Evolutionary conservation across 1,140 invertebrate species (phyloP).

Genomic region (Tetraneura akinire): DNA sequence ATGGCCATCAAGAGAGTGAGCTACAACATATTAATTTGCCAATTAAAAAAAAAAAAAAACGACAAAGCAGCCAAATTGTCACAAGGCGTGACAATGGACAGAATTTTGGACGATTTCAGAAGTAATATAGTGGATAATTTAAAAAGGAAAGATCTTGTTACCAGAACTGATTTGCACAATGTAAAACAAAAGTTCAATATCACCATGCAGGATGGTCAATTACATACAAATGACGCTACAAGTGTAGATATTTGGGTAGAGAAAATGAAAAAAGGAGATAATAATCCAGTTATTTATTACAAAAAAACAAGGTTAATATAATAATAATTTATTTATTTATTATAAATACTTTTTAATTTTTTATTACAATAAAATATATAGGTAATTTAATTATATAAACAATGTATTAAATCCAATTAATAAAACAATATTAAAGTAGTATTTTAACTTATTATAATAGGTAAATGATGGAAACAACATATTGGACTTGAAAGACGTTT

Average conservation of each 20-base stretch:
- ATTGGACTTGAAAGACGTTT: not conserved
- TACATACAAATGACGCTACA: not conserved
- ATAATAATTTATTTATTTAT: not conserved
- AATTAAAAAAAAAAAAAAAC: not conserved
- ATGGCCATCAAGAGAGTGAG: constrained; percentile 3
- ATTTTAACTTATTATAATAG: not conserved
- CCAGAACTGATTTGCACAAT: not conserved
- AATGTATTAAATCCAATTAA: no score
- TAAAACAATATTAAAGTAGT: no score
- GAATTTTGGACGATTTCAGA: not conserved
- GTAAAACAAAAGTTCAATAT: not conserved
- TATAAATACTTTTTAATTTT: no score
- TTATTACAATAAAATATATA: no score
- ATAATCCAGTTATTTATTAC: not conserved
- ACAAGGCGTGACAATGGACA: not conserved
- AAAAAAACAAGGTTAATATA: constrained; percentile 1
- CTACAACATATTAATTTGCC: not conserved
- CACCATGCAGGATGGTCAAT: not conserved
- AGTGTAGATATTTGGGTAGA: not conserved
- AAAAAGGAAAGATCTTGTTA: not conserved
- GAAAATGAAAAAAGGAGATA: not conserved
- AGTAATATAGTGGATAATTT: not conserved
- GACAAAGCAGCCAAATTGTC: not conserved
- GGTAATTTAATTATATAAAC: no score
- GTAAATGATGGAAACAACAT: not conserved